Evolutionary conservation across 2,888 invertebrate species (phyloP).

Genomic region (Tineola bisselliella): DNA sequence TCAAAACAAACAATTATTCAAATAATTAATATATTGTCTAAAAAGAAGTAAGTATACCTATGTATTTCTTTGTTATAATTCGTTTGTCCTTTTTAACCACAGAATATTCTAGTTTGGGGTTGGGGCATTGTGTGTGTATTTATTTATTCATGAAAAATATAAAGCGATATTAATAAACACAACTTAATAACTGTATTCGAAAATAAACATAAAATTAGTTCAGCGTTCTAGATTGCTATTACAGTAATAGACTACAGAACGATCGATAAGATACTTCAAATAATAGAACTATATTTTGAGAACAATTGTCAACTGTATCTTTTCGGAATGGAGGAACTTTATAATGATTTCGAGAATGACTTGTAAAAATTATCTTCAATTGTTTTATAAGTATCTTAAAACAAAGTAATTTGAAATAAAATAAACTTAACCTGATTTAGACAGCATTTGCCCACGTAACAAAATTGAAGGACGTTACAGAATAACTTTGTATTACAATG

Average conservation of each 20-base stretch:
- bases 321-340: background rate
- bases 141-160: too few relatives aligned
- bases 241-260: background rate
- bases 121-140: too few relatives aligned
- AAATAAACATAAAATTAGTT: background rate
- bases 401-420: too few relatives aligned
- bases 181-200: background rate
- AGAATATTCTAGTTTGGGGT: too few relatives aligned
- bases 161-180: too few relatives aligned
- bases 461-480: background rate
- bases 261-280: background rate
- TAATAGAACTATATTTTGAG: background rate
- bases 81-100: too few relatives aligned
- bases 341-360: background rate
- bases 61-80: too few relatives aligned
- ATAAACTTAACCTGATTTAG: too few relatives aligned
- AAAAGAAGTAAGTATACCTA: too few relatives aligned
- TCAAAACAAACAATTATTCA: too few relatives aligned
- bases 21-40: too few relatives aligned
- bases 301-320: background rate
- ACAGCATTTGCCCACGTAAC: background rate
- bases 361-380: background rate
- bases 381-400: too few relatives aligned
- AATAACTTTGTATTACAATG: background rate
- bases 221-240: slow-evolving; percentile 1